Evolutionary conservation across 2,113 vertebrate species (phyloP).

Genomic region (Donacobius atricapilla): DNA sequence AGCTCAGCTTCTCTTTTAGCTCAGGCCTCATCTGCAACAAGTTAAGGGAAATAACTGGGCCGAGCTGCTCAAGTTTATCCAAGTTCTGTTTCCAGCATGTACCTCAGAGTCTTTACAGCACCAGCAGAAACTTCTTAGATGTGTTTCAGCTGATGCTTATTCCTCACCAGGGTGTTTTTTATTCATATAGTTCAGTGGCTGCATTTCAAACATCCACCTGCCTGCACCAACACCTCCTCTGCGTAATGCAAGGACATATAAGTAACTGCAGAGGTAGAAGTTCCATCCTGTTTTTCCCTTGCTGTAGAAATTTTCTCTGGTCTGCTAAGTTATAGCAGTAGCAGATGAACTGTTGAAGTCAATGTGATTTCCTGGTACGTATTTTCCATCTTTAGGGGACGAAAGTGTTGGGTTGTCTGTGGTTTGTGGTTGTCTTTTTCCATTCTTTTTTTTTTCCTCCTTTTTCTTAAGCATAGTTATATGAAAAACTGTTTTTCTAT

Average conservation of each 20-base stretch:
- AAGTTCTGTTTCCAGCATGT: slow-evolving; percentile 84
- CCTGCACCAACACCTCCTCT: slow-evolving; percentile 76
- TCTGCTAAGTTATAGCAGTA: slow-evolving; percentile 63
- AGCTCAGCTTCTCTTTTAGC: slow-evolving; percentile 70
- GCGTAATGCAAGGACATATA: slow-evolving; percentile 78
- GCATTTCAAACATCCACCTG: slow-evolving; percentile 84
- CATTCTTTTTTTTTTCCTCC: too few relatives aligned
- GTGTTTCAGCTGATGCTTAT: slow-evolving; percentile 20
- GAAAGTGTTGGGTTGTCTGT: not conserved
- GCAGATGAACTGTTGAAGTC: slow-evolving; percentile 68
- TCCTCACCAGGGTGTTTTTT: slow-evolving; percentile 76
- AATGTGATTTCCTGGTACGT: slow-evolving; percentile 76
- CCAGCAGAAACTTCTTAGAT: slow-evolving; percentile 77
- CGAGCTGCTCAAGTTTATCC: slow-evolving; percentile 79
- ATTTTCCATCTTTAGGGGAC: slow-evolving; percentile 81
- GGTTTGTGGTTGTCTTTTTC: not conserved
- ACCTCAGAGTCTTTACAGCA: slow-evolving; percentile 80
- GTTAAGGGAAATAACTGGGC: slow-evolving; percentile 79
- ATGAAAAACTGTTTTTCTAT: not conserved
- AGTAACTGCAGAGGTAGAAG: slow-evolving; percentile 34
- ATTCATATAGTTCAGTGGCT: slow-evolving; percentile 79
- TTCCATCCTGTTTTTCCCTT: slow-evolving; percentile 17
- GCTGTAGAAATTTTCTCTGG: slow-evolving; percentile 53
- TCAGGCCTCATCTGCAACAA: slow-evolving; percentile 82
- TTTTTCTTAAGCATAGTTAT: not conserved